Base-by-base conservation (phyloP, 1,140 invertebrate species). In the Copidosoma floridanum region DNA sequence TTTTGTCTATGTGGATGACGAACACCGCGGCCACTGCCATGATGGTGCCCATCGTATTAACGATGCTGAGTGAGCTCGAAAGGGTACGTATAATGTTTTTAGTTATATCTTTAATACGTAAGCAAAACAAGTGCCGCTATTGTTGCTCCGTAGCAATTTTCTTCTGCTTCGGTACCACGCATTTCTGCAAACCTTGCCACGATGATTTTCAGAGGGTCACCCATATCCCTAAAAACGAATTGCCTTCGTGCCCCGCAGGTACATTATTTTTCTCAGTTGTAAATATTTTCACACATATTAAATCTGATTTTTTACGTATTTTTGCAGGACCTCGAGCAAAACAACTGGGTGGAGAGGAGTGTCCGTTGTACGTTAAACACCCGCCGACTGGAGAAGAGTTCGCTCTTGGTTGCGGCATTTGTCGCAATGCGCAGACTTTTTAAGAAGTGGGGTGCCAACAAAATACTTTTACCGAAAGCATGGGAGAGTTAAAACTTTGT, bases 131-230 rank as follows among this genome's bases (percentile, higher is more conserved):
- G 79, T 99, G 97, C 78, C 88, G 96, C 18, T 99, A 97, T 78
- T 99, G 97, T 78, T 99, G 97, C 81, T 98, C 96, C 12, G 95
- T 99, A 50, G 97, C 97, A 5, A 95, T 99, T 12, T 99, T 98
- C 82, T 99, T 99, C 81, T 99, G 97, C 80, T 98, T 99, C 80
- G 97, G 97, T 29, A 98, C 95, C 1, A 98, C 96, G 0, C 97
- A 99, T 77, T 99, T 99, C 80, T 99, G 97, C 78, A 97, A 97
- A 78, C 89, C 93, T 10, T 99, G 97, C 74, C 97, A 99, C 80
- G 95, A 98, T 72, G 96, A 99, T 79, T 99, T 99, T 76, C 97
- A 98, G 78, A 86, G 94, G 20, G 88, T 99, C 51, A 97, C 95
- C 14, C 94, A 92, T 74, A 90, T 98, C 67, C 90, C 94, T 0